Conservation (phyloP, 1,140 invertebrate species). For the Mercenaria mercenaria region DNA sequence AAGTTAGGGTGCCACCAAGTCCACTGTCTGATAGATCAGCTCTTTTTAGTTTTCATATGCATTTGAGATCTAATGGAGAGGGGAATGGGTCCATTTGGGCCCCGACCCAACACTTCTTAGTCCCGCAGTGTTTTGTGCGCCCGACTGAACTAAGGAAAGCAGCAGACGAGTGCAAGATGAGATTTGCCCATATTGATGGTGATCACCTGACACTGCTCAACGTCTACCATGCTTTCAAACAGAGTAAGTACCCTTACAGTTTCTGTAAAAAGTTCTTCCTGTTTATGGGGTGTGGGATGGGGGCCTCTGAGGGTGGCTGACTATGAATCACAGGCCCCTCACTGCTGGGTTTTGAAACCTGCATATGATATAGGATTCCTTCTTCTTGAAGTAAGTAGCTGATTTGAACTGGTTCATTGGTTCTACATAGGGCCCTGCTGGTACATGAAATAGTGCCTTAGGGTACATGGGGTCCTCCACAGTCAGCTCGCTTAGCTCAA, state of each 20-base stretch:
- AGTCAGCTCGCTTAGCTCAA: too few relatives aligned
- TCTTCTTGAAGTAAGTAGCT: too few relatives aligned
- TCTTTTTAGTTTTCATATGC: slow-evolving; percentile 84
- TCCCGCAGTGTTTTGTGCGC: slow-evolving; percentile 99
- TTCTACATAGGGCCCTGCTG: too few relatives aligned
- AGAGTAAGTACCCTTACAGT: slow-evolving; percentile 93
- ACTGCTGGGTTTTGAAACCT: too few relatives aligned
- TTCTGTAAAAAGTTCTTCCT: too few relatives aligned
- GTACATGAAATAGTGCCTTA: too few relatives aligned
- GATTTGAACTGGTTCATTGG: too few relatives aligned
- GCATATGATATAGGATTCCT: too few relatives aligned
- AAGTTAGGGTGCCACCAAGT: slow-evolving; percentile 25
- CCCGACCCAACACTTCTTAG: slow-evolving; percentile 88
- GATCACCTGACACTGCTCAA: slow-evolving; percentile 98
- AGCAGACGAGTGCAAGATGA: slow-evolving; percentile 99
- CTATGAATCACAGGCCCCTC: too few relatives aligned
- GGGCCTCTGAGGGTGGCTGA: too few relatives aligned
- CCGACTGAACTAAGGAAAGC: slow-evolving; percentile 99
- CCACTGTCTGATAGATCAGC: slow-evolving; percentile 77
- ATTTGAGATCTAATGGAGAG: slow-evolving; percentile 83
- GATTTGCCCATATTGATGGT: slow-evolving; percentile 99
- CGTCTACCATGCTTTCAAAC: slow-evolving; percentile 99
- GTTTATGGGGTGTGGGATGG: too few relatives aligned
- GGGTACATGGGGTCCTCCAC: too few relatives aligned
- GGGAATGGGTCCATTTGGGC: slow-evolving; percentile 83